phyloP scores from a whole-genome alignment of 2,797 vertebrate species.

The Adrianichthys oophorus region DNA sequence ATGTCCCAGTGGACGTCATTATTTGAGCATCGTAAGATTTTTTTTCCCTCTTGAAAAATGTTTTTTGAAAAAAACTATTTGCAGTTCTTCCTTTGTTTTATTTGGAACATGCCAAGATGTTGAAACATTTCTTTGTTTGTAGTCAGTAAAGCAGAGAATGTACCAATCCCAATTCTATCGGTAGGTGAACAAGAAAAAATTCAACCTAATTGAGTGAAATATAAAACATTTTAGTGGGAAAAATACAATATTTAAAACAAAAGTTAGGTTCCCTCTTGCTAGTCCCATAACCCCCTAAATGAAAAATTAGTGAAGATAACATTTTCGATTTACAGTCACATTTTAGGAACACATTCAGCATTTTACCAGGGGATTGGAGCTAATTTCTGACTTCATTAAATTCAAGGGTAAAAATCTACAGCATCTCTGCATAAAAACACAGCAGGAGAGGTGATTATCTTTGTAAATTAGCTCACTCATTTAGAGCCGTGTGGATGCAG shows the following conservation, averaged over 20 bases:
- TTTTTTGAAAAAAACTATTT: constrained; percentile 26
- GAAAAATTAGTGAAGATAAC: constrained; percentile 43
- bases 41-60: constrained; percentile 61
- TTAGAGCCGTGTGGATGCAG: constrained; percentile 84
- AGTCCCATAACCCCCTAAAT: constrained; percentile 6
- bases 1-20: constrained; percentile 71
- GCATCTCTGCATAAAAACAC: constrained; percentile 72
- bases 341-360: constrained; percentile 36
- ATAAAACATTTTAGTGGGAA: neutral
- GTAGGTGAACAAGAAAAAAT: too few species aligned
- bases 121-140: constrained; percentile 26
- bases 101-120: constrained; percentile 20
- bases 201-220: neutral
- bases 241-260: neutral
- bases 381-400: constrained; percentile 75
- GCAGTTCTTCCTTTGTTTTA: constrained; percentile 52
- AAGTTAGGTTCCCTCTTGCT: neutral
- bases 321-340: constrained; percentile 38
- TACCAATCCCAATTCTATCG: too few species aligned
- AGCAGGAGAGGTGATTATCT: constrained; percentile 81
- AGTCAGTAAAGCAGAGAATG: constrained; percentile 3
- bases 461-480: constrained; percentile 82
- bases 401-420: constrained; percentile 63
- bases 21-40: constrained; percentile 50
- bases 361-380: constrained; percentile 48